phyloP scores from a whole-genome alignment of 2,888 invertebrate species.

The Harpalus rufipes region DNA sequence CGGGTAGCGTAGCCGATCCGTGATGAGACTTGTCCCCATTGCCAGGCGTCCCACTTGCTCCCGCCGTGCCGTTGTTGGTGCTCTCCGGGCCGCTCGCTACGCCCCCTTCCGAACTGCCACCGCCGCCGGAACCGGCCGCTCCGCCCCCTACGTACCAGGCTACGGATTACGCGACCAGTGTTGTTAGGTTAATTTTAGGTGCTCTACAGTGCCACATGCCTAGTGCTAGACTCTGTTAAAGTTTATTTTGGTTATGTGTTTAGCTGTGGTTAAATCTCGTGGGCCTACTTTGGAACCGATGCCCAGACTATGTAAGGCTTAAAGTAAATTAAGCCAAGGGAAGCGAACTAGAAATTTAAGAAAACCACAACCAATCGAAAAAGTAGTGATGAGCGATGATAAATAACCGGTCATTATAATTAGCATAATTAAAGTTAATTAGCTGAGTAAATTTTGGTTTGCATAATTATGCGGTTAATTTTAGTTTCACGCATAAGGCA shows the following conservation, averaged over 20 bases:
- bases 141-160: slow-evolving; percentile 78
- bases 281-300: slow-evolving; percentile 10
- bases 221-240: slow-evolving; percentile 61
- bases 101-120: slow-evolving; percentile 74
- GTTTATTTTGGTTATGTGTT: slow-evolving; percentile 19
- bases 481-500: too few relatives aligned
- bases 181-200: slow-evolving; percentile 68
- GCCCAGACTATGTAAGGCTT: background rate
- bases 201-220: slow-evolving; percentile 67
- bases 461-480: too few relatives aligned
- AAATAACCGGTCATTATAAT: too few relatives aligned
- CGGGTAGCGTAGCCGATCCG: slow-evolving; percentile 84
- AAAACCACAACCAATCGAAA: slow-evolving; percentile 39
- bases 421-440: too few relatives aligned
- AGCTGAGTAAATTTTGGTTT: too few relatives aligned
- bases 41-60: slow-evolving; percentile 72
- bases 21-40: slow-evolving; percentile 76
- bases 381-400: background rate
- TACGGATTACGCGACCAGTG: slow-evolving; percentile 72
- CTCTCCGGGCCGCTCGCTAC: slow-evolving; percentile 78
- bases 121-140: slow-evolving; percentile 71
- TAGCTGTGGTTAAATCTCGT: slow-evolving; percentile 45
- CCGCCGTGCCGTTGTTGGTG: slow-evolving; percentile 77
- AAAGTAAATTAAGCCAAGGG: slow-evolving; percentile 37
- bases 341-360: slow-evolving; percentile 26